phyloP scores from a whole-genome alignment of 23 tunicate genomes.

The Halocynthia aurantium region DNA sequence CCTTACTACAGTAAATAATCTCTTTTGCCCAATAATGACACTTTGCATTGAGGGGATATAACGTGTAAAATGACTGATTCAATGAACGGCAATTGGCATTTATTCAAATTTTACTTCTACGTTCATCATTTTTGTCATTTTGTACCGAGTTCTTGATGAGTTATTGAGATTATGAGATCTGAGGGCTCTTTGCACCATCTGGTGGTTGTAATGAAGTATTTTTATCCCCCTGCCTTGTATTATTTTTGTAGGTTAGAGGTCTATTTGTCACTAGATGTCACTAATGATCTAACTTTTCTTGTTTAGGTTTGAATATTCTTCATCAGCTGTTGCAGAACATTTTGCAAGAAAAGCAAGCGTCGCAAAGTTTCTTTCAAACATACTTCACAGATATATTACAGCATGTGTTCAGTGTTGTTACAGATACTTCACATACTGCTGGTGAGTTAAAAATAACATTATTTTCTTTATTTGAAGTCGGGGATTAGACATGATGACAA shows the following conservation, averaged over 20 bases:
- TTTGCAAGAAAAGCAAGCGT: slow-evolving; percentile 62
- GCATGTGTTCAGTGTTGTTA: slow-evolving; percentile 98
- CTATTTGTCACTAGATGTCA: neutral
- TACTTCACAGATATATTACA: slow-evolving; percentile 94
- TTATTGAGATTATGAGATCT: too few species aligned
- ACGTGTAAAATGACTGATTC: neutral
- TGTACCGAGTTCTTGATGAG: too few species aligned
- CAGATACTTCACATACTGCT: slow-evolving; percentile 98
- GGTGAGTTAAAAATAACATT: slow-evolving; percentile 33
- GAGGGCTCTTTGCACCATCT: too few species aligned
- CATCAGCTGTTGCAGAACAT: slow-evolving; percentile 95
- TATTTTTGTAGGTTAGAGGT: neutral
- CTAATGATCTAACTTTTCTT: neutral
- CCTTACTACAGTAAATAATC: neutral
- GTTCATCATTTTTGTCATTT: too few species aligned
- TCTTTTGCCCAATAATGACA: neutral
- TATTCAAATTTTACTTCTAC: too few species aligned
- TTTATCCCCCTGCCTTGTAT: too few species aligned
- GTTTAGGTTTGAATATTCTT: slow-evolving; percentile 82
- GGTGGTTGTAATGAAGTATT: too few species aligned
- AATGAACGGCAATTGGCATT: too few species aligned
- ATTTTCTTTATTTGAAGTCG: neutral
- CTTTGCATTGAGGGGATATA: neutral
- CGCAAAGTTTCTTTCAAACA: slow-evolving; percentile 93
- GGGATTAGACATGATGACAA: neutral